phyloP scores from a whole-genome alignment of 2,113 vertebrate species.

The Lontra canadensis region DNA sequence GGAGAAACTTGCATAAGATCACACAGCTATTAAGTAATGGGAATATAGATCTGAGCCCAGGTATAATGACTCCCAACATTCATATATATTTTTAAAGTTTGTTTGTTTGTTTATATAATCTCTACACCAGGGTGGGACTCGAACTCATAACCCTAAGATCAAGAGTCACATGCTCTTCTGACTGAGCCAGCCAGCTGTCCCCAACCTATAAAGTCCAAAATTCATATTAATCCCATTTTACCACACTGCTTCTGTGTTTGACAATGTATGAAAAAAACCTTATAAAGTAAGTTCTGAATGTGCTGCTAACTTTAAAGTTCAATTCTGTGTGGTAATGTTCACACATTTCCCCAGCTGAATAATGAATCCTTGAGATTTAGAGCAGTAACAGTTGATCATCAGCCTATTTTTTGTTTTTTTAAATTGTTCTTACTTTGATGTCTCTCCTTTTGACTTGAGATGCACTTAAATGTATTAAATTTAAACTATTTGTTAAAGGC shows the following conservation, averaged over 20 bases:
- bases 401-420: not conserved
- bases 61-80: not conserved
- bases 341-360: not conserved
- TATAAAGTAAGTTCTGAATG: not conserved
- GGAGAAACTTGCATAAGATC: not conserved
- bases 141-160: not conserved
- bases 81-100: not conserved
- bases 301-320: not conserved
- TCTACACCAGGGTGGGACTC: not conserved
- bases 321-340: not conserved
- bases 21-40: not conserved
- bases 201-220: not conserved
- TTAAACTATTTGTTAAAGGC: not conserved
- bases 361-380: conserved; percentile 20
- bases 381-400: not conserved
- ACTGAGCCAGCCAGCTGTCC: not conserved
- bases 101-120: not conserved
- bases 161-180: not conserved
- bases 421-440: not conserved
- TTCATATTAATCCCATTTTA: not conserved
- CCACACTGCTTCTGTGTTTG: not conserved
- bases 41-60: not conserved
- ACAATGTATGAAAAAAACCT: not conserved
- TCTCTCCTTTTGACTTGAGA: not conserved
- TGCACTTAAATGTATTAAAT: not conserved